Conservation (phyloP, 2,797 vertebrate species). For the Rhinoraja longicauda region DNA sequence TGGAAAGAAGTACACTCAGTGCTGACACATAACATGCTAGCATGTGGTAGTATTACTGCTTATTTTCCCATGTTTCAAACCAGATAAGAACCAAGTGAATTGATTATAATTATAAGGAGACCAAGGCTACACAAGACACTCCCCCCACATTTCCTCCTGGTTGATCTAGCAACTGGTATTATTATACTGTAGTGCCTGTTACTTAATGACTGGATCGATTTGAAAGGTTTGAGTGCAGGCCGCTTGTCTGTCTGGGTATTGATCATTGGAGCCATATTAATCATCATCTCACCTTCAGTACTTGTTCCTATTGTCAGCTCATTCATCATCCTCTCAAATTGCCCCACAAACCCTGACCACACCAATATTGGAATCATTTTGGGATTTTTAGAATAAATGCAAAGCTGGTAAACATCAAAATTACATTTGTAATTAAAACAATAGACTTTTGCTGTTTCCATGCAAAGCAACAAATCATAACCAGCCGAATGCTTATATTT, state of each 20-base stretch:
- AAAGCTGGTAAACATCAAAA: not conserved
- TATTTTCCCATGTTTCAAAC: not conserved
- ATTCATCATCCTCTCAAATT: slow-evolving; percentile 32
- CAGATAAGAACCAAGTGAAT: not conserved
- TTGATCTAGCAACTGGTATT: not conserved
- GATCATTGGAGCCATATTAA: slow-evolving; percentile 24
- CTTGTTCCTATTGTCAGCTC: slow-evolving; percentile 25
- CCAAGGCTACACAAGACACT: not conserved
- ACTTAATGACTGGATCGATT: slow-evolving; percentile 15
- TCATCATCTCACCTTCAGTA: slow-evolving; percentile 22
- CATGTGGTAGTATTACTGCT: not conserved
- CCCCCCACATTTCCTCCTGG: not conserved
- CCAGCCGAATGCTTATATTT: not conserved
- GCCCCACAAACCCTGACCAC: not conserved
- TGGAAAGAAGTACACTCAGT: not conserved
- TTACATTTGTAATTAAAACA: not conserved
- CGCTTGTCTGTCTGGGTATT: slow-evolving; percentile 31
- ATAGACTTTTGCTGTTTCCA: not conserved
- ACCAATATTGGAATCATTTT: not conserved
- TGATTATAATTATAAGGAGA: slow-evolving; percentile 1
- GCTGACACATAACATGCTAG: not conserved
- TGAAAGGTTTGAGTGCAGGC: not conserved
- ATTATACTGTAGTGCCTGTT: not conserved
- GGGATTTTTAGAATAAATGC: slow-evolving; percentile 16
- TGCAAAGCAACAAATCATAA: not conserved